phyloP scores from a whole-genome alignment of 2,113 vertebrate species.

The Heptranchias perlo region DNA sequence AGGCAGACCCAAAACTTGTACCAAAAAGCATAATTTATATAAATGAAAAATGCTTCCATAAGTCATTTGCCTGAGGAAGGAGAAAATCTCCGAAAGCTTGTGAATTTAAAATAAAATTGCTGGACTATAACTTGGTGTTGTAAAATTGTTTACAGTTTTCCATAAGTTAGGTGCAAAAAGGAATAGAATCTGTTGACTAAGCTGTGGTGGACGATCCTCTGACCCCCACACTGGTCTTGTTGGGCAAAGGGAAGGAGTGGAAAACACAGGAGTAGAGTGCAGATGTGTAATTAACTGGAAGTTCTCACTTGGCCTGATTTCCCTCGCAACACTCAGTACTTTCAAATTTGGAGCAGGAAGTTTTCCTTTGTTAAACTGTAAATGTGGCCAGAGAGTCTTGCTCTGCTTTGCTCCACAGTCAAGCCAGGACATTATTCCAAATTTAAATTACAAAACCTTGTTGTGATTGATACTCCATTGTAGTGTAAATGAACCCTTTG shows the following conservation, averaged over 20 bases:
- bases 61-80: no score
- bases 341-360: not conserved
- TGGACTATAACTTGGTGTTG: no score
- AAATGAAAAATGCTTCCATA: not conserved
- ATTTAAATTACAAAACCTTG: not conserved
- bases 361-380: not conserved
- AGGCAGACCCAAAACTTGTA: not conserved
- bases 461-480: not conserved
- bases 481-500: not conserved
- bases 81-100: no score
- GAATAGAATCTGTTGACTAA: not conserved
- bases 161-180: not conserved
- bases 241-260: no score
- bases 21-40: not conserved
- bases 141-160: no score
- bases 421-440: no score
- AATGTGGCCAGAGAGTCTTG: not conserved
- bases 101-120: no score
- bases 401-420: not conserved
- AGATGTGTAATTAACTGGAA: not conserved
- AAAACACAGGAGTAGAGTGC: no score
- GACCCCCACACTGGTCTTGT: no score
- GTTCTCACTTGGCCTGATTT: not conserved
- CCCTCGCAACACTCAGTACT: not conserved
- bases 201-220: not conserved